Evolutionary conservation across 2,797 vertebrate genomes (phyloP).

Genomic region (Fratercula arctica): DNA sequence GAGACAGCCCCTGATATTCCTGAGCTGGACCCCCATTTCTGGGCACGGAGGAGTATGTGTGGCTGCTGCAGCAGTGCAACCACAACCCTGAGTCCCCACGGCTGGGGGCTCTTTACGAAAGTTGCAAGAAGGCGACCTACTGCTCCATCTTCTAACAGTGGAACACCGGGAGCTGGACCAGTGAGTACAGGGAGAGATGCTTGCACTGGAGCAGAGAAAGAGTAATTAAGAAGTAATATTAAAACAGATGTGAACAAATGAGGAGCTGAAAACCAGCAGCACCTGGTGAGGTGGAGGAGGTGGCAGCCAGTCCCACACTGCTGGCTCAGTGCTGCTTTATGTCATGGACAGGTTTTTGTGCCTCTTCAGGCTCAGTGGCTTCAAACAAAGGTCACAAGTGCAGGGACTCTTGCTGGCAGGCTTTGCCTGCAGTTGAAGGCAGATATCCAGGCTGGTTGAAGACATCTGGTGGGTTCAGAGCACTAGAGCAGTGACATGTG

Average conservation of each 20-base stretch:
- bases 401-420: not conserved
- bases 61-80: not conserved
- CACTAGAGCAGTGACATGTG: rapidly evolving
- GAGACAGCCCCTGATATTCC: not conserved
- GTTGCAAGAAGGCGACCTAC: not conserved
- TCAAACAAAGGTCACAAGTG: not conserved
- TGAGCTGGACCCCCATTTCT: not conserved
- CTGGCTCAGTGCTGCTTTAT: not conserved
- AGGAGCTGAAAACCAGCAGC: not conserved
- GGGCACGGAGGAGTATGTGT: not conserved
- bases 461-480: not conserved
- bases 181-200: not conserved
- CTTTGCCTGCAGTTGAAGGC: not conserved
- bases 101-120: not conserved
- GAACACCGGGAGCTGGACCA: not conserved
- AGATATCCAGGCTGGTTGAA: not conserved
- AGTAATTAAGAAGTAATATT: not conserved
- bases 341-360: not conserved
- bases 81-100: not conserved
- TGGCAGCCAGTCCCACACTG: not conserved
- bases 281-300: not conserved
- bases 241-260: not conserved
- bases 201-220: not conserved
- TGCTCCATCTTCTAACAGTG: not conserved
- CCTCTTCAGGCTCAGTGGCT: not conserved